Conservation (phyloP, 2,888 invertebrate genomes). For the Sthenelais limicola region DNA sequence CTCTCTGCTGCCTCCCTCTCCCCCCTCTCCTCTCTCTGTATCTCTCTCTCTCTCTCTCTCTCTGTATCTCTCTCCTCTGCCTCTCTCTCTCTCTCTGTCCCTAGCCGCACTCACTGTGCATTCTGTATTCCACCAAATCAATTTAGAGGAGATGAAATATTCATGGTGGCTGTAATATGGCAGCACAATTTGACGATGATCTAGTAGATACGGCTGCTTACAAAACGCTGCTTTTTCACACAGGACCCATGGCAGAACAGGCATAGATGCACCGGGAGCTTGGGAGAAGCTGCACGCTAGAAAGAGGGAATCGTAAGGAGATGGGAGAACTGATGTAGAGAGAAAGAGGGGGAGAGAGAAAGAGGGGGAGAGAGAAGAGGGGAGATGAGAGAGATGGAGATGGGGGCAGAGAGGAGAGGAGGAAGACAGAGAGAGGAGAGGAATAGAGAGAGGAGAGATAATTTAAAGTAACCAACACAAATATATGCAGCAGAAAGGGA, state of each 20-base stretch:
- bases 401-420: not conserved
- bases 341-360: not conserved
- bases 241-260: too few relatives aligned
- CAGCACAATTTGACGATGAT: slow-evolving; percentile 2
- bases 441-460: too few relatives aligned
- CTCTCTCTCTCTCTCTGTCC: not conserved
- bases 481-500: too few relatives aligned
- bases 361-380: slow-evolving; percentile 1
- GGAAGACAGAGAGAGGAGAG: slow-evolving; percentile 1
- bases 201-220: too few relatives aligned
- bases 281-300: too few relatives aligned
- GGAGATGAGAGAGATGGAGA: not conserved
- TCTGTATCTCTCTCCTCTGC: not conserved
- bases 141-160: slow-evolving; percentile 32
- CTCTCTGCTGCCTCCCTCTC: too few relatives aligned
- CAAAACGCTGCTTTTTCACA: too few relatives aligned
- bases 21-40: too few relatives aligned
- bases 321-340: not conserved
- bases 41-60: not conserved
- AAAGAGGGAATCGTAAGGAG: not conserved
- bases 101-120: not conserved
- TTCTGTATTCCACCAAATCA: slow-evolving; percentile 30
- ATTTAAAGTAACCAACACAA: too few relatives aligned
- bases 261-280: too few relatives aligned
- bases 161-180: slow-evolving; percentile 36